Percentiles rank a stretch among this genome's conserved stretches.
Evolutionary conservation across 2,113 vertebrate genomes (phyloP).

Genomic region (Takifugu bimaculatus): DNA sequence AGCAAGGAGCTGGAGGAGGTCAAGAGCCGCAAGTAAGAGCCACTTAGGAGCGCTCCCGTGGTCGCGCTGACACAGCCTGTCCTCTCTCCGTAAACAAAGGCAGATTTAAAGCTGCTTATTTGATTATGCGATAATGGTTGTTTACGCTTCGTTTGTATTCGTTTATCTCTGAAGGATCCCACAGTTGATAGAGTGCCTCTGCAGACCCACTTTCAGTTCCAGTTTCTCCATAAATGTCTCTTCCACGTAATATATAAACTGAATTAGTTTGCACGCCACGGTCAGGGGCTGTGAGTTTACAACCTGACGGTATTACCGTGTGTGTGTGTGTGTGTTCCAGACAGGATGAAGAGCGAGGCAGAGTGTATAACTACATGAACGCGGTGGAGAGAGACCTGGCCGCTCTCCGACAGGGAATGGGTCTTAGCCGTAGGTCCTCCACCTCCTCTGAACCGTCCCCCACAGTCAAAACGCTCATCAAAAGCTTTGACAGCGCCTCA

Average conservation of each 20-base stretch:
- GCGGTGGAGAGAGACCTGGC: slow-evolving; percentile 93
- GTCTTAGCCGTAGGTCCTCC: slow-evolving; percentile 88
- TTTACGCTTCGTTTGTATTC: not conserved
- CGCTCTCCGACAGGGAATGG: slow-evolving; percentile 91
- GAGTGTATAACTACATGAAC: slow-evolving; percentile 97
- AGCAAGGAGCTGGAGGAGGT: slow-evolving; percentile 90
- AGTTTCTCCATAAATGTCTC: not conserved
- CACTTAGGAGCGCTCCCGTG: not conserved
- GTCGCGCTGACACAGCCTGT: slow-evolving; percentile 7
- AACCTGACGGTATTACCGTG: not conserved
- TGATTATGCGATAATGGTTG: not conserved
- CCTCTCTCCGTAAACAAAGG: slow-evolving; percentile 19
- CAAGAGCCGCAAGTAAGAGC: slow-evolving; percentile 89
- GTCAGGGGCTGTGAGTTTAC: too few species aligned
- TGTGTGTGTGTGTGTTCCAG: slow-evolving; percentile 48
- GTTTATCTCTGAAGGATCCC: not conserved
- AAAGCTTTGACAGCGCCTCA: slow-evolving; percentile 94
- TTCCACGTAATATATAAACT: not conserved
- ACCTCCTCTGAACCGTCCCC: slow-evolving; percentile 93
- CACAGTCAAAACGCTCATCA: slow-evolving; percentile 95
- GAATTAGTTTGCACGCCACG: too few species aligned
- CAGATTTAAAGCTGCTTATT: slow-evolving; percentile 5
- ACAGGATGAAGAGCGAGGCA: slow-evolving; percentile 93
- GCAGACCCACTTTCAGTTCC: not conserved
- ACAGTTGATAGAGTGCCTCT: not conserved